These are phyloP conservation scores for Coelinius sp. DNA, from an alignment of 2,888 invertebrate genomes.

Conservation along the genomic window DNA sequence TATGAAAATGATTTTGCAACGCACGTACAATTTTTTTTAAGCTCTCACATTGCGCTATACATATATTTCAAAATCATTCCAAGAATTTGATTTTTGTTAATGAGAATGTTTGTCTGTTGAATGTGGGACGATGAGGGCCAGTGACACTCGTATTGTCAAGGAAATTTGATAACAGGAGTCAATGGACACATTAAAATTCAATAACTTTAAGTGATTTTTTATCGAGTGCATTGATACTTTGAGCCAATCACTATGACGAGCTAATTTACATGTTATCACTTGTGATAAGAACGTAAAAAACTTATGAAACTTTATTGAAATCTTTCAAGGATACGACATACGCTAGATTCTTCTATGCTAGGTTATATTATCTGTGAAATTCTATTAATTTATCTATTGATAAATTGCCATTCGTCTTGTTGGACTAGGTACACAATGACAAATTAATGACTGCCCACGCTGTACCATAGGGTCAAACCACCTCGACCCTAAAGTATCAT, in stretches of 20 bases:
- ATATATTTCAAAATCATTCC: neutral
- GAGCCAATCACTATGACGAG: neutral
- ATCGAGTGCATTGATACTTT: neutral
- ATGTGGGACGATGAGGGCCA: no score
- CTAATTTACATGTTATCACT: neutral
- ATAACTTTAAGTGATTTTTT: neutral
- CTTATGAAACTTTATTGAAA: neutral
- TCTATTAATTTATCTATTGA: neutral
- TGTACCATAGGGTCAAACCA: neutral
- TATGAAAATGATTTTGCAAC: neutral
- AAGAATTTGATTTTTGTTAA: neutral
- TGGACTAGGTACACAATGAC: neutral
- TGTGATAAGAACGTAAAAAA: neutral
- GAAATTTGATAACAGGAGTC: no score
- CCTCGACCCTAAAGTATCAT: slow-evolving; percentile 2
- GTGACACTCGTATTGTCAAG: no score
- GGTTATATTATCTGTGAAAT: no score
- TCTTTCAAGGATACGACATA: no score
- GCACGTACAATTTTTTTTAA: neutral
- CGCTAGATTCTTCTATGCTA: no score
- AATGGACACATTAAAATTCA: no score
- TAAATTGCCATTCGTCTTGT: neutral
- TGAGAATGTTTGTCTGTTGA: no score
- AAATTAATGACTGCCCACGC: neutral
- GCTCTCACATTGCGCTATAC: neutral